Percentiles rank a stretch among this genome's conserved stretches.
Conservation (phyloP, 1,140 invertebrate species). For the Macrobrachium rosenbergii region DNA sequence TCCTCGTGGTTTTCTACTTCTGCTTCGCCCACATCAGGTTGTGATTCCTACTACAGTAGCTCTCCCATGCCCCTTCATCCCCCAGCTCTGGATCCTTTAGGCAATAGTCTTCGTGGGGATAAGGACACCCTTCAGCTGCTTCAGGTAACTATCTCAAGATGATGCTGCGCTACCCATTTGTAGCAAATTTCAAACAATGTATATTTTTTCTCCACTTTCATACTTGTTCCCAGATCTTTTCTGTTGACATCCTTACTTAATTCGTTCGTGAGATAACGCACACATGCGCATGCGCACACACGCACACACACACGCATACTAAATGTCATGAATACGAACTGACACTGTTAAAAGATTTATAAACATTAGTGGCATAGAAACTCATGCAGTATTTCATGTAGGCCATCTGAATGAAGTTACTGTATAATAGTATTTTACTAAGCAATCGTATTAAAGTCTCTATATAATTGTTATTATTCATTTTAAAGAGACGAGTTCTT, state of each 20-base stretch:
- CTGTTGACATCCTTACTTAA: no score
- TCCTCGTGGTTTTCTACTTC: not conserved
- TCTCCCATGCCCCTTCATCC: constrained; percentile 51
- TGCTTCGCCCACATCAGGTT: constrained; percentile 32
- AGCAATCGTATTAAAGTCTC: no score
- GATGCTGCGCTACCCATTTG: no score
- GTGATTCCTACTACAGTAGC: constrained; percentile 58
- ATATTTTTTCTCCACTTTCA: no score
- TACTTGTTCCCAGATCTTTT: no score
- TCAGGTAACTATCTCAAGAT: constrained; percentile 32
- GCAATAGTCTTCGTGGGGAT: not conserved
- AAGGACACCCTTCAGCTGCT: constrained; percentile 28
- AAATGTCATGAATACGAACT: not conserved
- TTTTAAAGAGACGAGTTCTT: no score
- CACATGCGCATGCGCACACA: constrained; percentile 15
- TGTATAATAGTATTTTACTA: no score
- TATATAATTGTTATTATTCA: no score
- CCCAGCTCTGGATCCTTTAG: constrained; percentile 5
- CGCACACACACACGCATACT: constrained; percentile 3
- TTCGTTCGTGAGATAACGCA: not conserved
- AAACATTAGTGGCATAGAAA: not conserved
- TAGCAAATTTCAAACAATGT: no score
- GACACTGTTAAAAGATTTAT: not conserved
- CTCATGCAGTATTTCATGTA: no score
- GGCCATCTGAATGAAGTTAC: no score